phyloP scores from a whole-genome alignment of 2,797 vertebrate genomes.

The Anomalospiza imberbis region DNA sequence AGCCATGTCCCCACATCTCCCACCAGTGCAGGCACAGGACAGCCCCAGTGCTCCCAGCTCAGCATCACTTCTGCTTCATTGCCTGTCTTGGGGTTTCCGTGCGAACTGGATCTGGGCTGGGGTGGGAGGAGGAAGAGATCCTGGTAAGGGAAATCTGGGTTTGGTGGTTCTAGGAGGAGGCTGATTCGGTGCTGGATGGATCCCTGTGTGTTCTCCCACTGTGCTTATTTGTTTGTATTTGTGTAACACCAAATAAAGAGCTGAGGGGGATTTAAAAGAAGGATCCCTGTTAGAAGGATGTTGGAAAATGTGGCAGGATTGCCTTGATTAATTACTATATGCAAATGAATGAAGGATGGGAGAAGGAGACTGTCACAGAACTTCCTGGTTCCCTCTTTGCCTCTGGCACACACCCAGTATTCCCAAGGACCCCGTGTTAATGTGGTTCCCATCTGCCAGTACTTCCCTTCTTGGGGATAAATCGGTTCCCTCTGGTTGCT shows the following conservation, averaged over 20 bases:
- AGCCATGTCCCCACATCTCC: background rate
- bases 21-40: background rate
- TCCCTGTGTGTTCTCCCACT: background rate
- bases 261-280: background rate
- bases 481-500: background rate
- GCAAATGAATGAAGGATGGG: background rate
- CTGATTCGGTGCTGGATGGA: background rate
- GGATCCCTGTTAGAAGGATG: background rate
- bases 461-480: background rate
- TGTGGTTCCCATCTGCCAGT: fast-evolving
- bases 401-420: background rate
- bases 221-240: background rate
- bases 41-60: background rate
- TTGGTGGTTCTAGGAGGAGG: background rate
- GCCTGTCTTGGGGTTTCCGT: background rate
- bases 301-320: background rate
- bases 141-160: fast-evolving
- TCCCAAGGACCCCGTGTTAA: background rate
- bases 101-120: background rate
- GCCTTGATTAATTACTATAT: background rate
- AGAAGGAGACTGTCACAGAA: background rate
- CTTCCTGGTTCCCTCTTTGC: background rate
- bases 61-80: background rate
- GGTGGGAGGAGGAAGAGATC: background rate
- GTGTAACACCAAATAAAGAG: background rate